Percentiles rank a stretch among this genome's conserved stretches.
phyloP scores from a whole-genome alignment of 2,113 vertebrate species.

The Pyxicephalus adspersus region DNA sequence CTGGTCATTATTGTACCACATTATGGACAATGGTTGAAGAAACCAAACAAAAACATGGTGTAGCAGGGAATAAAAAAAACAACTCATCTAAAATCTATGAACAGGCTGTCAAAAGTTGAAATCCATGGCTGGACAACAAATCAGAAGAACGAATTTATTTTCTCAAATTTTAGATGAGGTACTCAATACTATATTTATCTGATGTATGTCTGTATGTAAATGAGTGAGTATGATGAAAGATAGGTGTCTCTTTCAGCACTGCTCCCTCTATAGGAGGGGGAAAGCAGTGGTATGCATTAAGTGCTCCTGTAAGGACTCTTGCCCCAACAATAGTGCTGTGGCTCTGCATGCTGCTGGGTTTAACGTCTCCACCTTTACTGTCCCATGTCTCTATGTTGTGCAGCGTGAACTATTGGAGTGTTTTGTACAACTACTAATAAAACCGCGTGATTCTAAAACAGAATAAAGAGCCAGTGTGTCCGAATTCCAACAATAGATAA shows the following conservation, averaged over 20 bases:
- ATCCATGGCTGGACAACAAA: neutral
- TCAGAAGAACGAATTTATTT: neutral
- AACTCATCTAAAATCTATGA: no score
- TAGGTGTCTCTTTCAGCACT: neutral
- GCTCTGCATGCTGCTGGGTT: conserved; percentile 51
- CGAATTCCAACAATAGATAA: neutral
- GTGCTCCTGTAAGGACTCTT: conserved; percentile 1
- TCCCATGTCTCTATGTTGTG: conserved; percentile 53
- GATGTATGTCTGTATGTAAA: conserved; percentile 3
- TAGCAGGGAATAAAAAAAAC: neutral
- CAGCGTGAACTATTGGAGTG: conserved; percentile 54
- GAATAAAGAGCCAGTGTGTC: conserved; percentile 15
- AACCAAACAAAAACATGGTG: neutral
- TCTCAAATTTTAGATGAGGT: neutral
- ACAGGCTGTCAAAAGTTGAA: no score
- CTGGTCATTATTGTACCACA: neutral
- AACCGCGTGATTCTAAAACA: conserved; percentile 38
- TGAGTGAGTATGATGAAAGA: conserved; percentile 2
- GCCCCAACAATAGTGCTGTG: conserved; percentile 7
- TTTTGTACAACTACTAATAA: conserved; percentile 54
- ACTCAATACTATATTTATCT: neutral
- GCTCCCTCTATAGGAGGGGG: neutral
- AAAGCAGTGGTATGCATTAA: neutral
- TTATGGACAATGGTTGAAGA: neutral
- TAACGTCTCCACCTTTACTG: conserved; percentile 24